Evolutionary conservation across 2,888 invertebrate genomes (phyloP).

Genomic region (Salpingus planirostris): DNA sequence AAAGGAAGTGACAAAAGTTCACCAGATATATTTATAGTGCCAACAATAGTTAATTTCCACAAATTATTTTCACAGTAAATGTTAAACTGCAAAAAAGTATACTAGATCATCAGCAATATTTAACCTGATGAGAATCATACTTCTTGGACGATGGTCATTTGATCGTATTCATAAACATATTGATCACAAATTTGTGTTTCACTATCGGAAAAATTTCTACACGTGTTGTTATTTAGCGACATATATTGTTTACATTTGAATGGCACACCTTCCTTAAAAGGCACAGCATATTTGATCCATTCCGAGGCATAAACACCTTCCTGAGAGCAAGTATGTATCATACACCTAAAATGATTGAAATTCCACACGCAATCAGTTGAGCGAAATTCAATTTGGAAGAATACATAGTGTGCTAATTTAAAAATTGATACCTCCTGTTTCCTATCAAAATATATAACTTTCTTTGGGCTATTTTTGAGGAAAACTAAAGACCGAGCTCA

Average conservation of each 20-base stretch:
- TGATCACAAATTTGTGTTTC: slow-evolving; percentile 23
- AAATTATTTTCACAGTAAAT: slow-evolving; percentile 51
- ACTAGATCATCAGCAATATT: not conserved
- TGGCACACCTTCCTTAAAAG: slow-evolving; percentile 28
- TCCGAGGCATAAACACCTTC: slow-evolving; percentile 31
- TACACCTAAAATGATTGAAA: no score
- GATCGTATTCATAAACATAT: slow-evolving; percentile 31
- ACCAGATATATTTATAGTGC: slow-evolving; percentile 64
- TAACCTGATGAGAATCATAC: slow-evolving; percentile 27
- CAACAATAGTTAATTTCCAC: slow-evolving; percentile 62
- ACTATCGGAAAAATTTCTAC: slow-evolving; percentile 16
- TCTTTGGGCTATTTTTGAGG: no score
- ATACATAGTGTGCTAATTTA: no score
- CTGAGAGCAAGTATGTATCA: slow-evolving; percentile 46
- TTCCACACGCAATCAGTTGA: no score
- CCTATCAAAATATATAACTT: no score
- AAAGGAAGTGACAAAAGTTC: slow-evolving; percentile 63
- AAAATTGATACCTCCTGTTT: no score
- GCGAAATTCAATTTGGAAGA: no score
- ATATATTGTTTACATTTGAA: slow-evolving; percentile 25
- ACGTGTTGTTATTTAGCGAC: slow-evolving; percentile 13
- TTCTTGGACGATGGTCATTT: slow-evolving; percentile 33
- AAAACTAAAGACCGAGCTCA: no score
- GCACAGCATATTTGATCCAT: slow-evolving; percentile 45
- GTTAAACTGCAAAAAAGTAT: slow-evolving; percentile 46